Percentiles rank a stretch among this genome's conserved stretches.
Conservation (phyloP, 2,113 vertebrate species). For the Pseudorasbora parva region DNA sequence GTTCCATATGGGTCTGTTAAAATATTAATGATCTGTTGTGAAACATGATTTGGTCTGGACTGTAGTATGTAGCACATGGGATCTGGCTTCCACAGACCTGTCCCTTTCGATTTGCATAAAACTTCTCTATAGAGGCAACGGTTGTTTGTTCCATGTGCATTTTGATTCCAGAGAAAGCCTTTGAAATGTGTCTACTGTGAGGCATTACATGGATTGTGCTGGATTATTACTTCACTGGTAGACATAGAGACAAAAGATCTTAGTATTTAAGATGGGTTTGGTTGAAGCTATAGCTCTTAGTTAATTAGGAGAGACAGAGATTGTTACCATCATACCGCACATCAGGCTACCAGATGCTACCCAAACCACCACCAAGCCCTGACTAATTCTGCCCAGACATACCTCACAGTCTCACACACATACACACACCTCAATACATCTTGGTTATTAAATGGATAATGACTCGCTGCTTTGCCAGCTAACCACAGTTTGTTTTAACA, state of each 20-base stretch:
- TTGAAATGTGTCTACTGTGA: neutral
- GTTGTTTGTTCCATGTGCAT: neutral
- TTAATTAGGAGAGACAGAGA: constrained; percentile 24
- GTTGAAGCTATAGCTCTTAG: neutral
- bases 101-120: constrained; percentile 2
- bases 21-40: neutral
- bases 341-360: constrained; percentile 52
- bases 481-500: constrained; percentile 39
- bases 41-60: neutral
- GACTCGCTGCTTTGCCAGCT: neutral
- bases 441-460: constrained; percentile 30
- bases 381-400: constrained; percentile 43
- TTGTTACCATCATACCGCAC: constrained; percentile 20
- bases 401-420: constrained; percentile 31
- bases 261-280: neutral
- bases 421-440: constrained; percentile 13
- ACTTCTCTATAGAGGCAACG: neutral
- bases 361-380: constrained; percentile 12
- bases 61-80: neutral
- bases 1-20: neutral
- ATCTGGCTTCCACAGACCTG: constrained; percentile 7
- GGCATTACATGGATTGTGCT: neutral
- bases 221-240: neutral
- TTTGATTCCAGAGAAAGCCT: neutral
- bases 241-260: neutral